A percentile compares a stretch with the other conserved stretches of the same genome.
These are phyloP conservation scores for Mamestra configurata DNA, from an alignment of 1,140 invertebrate genomes.

Conservation along the genomic window DNA sequence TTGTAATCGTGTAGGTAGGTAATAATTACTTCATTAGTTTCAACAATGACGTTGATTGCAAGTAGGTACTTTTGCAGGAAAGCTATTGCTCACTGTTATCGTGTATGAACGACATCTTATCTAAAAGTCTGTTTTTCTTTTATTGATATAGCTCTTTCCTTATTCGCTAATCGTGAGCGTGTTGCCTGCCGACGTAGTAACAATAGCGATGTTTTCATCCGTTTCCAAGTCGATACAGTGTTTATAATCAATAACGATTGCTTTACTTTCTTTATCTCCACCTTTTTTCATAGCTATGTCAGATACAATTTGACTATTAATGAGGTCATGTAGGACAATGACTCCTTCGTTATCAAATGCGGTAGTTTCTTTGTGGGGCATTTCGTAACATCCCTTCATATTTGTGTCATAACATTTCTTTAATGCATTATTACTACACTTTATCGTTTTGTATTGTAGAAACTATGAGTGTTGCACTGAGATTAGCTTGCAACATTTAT, in stretches of 20 bases:
- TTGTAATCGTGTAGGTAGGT: no score
- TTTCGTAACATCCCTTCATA: constrained; percentile 1
- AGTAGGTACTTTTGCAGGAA: no score
- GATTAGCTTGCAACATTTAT: background rate
- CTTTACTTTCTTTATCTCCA: background rate
- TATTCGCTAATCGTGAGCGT: no score
- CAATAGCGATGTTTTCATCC: background rate
- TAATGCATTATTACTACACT: background rate
- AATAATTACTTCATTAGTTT: no score
- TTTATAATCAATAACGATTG: background rate
- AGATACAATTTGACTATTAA: background rate
- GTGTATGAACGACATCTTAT: background rate
- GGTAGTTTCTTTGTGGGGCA: background rate
- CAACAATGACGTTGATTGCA: no score
- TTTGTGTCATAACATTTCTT: background rate
- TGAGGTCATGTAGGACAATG: background rate
- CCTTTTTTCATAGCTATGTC: background rate
- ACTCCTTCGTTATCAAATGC: background rate
- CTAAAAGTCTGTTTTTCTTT: background rate
- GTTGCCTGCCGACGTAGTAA: no score
- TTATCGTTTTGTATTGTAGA: background rate
- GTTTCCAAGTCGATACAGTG: background rate
- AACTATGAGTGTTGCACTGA: background rate
- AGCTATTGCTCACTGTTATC: no score
- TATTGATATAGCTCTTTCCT: no score